Base-by-base conservation (phyloP, 2,113 vertebrate species). In the Aepyceros melampus region DNA sequence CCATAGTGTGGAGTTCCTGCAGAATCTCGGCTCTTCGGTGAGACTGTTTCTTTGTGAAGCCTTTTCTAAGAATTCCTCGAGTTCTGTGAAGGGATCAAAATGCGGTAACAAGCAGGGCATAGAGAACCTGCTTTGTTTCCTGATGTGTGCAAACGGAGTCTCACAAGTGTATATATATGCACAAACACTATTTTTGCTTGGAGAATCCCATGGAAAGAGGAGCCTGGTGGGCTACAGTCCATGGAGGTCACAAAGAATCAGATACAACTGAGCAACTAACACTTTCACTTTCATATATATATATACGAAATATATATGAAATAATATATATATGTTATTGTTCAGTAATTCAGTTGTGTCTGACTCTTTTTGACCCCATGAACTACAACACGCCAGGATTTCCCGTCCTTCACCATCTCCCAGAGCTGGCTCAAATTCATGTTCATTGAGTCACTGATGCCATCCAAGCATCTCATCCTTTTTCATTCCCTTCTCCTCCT, bases 91-190 rank as follows among this genome's bases (percentile, higher is more conserved):
- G 43, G 60, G 53, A 33, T 29, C 76, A 43, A 91, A 83, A 53
- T 25, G 51, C 93, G 53, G 2, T 33, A 55, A 43, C 4, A 7
- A 82, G 43, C 25, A 27, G 64, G 17, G 21, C 45, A n/a, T 79
- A 55, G 27, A 31, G n/a, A 67, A 43, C 64, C 23, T 45, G 16
- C 83, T 97, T 97, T 97, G 43, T 90, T 93, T 67, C 92, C 83
- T 40, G 88, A 95, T 47, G 4, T 97, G 95, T 71, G 67, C 45
- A 78, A 71, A 97, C 94, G 90, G 4, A 49, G 83, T 81, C 91
- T 89, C 49, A 27, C 4, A 31, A 78, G 82, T 76, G n/a, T n/a
- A n/a, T n/a, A n/a, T n/a, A 8, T 17, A n/a, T 17, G 33, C 33
- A 67, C 62, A 71, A 71, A 71, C 9, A 36, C 64, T 25, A 13